These are phyloP conservation scores for Mamestra configurata DNA, from an alignment of 1,140 invertebrate species.

Conservation along the genomic window DNA sequence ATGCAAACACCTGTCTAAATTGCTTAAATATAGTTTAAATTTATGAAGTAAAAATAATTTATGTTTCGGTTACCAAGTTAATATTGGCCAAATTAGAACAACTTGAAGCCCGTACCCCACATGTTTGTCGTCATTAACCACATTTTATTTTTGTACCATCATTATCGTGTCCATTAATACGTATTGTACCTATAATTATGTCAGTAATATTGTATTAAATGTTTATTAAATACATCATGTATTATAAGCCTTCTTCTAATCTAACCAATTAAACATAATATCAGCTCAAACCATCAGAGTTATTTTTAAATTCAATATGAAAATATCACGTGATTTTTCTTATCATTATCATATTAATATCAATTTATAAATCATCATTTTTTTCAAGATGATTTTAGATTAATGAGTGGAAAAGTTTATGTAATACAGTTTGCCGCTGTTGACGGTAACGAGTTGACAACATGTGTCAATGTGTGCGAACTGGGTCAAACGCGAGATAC, in stretches of 20 bases:
- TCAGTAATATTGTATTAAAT: not conserved
- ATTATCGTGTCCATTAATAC: not conserved
- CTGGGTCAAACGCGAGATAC: slow-evolving; percentile 58
- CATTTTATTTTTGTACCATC: not conserved
- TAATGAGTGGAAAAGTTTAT: slow-evolving; percentile 49
- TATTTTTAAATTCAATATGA: slow-evolving; percentile 22
- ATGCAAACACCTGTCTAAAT: slow-evolving; percentile 1
- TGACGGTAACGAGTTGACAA: slow-evolving; percentile 35
- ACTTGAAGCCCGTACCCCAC: not conserved
- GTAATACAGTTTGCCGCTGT: slow-evolving; percentile 15
- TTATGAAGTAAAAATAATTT: not conserved
- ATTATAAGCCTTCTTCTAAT: not conserved
- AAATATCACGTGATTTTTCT: not conserved
- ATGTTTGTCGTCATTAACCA: not conserved
- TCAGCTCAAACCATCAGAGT: not conserved
- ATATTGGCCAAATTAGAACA: not conserved
- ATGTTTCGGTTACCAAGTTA: not conserved
- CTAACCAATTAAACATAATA: slow-evolving; percentile 10
- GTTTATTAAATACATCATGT: not conserved
- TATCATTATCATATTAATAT: slow-evolving; percentile 22
- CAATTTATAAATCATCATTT: slow-evolving; percentile 33
- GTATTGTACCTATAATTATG: too few species aligned
- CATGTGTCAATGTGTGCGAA: slow-evolving; percentile 54
- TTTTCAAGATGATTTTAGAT: slow-evolving; percentile 40
- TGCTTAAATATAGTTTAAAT: not conserved